phyloP scores from a whole-genome alignment of 64 coral and sea anemone genomes.

The Actinia equina region DNA sequence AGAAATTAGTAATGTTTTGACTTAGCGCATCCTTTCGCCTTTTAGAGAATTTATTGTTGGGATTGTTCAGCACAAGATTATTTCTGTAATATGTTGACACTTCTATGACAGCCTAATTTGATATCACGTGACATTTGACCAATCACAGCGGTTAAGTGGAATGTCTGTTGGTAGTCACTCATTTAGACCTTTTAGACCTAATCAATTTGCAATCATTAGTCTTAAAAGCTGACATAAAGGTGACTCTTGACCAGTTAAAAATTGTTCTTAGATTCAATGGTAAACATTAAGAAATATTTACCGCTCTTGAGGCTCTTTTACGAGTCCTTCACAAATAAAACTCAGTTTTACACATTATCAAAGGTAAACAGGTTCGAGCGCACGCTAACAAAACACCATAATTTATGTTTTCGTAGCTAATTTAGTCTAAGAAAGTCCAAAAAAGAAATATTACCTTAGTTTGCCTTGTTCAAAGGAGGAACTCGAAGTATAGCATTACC shows the following conservation, averaged over 20 bases:
- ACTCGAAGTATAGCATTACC: background rate
- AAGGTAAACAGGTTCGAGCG: background rate
- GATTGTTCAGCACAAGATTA: background rate
- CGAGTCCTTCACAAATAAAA: background rate
- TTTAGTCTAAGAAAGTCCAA: too few relatives aligned
- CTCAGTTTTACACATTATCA: background rate
- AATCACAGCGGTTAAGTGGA: background rate
- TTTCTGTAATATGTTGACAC: background rate
- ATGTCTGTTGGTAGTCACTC: constrained; percentile 9
- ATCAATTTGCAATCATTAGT: constrained; percentile 21
- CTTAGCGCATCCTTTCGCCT: background rate
- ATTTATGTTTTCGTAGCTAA: background rate
- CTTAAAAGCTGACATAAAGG: constrained; percentile 13
- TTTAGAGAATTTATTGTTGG: background rate
- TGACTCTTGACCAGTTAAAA: constrained; percentile 21
- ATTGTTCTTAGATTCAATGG: background rate
- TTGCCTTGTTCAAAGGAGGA: too few relatives aligned
- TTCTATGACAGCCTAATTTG: background rate
- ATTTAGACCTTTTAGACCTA: constrained; percentile 14
- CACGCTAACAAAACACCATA: background rate
- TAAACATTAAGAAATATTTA: background rate
- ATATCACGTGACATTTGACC: constrained; percentile 14
- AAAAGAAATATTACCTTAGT: too few relatives aligned
- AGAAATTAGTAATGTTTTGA: background rate
- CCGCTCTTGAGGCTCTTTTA: constrained; percentile 3